phyloP scores from a whole-genome alignment of 2,113 vertebrate genomes.

The Spea multiplicata region DNA sequence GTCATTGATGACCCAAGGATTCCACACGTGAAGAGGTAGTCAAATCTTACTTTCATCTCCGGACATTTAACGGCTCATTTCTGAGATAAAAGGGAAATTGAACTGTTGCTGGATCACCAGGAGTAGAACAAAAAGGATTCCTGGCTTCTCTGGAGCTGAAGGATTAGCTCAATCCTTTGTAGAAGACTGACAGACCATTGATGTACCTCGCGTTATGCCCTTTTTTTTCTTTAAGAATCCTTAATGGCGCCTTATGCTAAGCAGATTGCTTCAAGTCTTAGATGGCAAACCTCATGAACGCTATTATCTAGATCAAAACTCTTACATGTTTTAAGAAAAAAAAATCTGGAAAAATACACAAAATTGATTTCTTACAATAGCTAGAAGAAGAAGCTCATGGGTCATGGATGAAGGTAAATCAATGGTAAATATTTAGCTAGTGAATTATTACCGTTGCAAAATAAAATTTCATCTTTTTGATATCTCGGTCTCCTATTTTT shows the following conservation, averaged over 20 bases:
- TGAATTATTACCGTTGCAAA: conserved; percentile 4
- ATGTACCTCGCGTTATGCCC: conserved; percentile 27
- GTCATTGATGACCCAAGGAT: conserved; percentile 28
- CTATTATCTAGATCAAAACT: conserved; percentile 6
- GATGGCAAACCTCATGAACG: conserved; percentile 6
- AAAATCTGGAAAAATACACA: conserved; percentile 11
- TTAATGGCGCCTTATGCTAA: conserved; percentile 42
- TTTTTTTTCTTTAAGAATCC: conserved; percentile 21
- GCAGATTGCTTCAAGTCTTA: conserved; percentile 38
- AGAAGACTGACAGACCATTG: conserved; percentile 40
- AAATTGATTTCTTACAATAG: background rate
- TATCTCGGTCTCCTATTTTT: no score
- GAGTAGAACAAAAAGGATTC: conserved; percentile 36
- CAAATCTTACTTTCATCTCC: conserved; percentile 37
- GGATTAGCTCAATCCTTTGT: conserved; percentile 31
- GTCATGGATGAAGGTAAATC: conserved; percentile 15
- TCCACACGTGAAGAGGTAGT: conserved; percentile 13
- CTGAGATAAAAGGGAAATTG: conserved; percentile 43
- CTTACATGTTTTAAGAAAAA: conserved; percentile 29
- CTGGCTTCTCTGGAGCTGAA: conserved; percentile 21
- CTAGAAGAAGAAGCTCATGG: conserved; percentile 13
- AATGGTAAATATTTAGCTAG: conserved; percentile 23
- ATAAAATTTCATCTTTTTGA: background rate
- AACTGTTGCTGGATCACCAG: conserved; percentile 6
- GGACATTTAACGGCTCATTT: conserved; percentile 45